Percentiles rank a stretch among this genome's conserved stretches.
Conservation (phyloP, 1,140 invertebrate species). For the Anthonomus grandis region DNA sequence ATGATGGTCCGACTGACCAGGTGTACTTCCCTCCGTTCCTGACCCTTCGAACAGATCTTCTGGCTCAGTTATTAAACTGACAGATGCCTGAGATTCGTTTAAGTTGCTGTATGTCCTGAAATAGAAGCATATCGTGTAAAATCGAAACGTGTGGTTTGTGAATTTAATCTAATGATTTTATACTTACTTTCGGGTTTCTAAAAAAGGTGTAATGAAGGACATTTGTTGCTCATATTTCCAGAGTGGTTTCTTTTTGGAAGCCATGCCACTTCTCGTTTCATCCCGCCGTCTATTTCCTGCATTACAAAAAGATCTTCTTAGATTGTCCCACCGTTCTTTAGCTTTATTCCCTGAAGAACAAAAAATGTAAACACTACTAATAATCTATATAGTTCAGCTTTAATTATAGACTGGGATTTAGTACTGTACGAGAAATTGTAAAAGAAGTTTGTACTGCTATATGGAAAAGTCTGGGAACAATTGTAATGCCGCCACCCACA, state of each 20-base stretch:
- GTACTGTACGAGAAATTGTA: too few species aligned
- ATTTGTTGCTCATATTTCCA: too few species aligned
- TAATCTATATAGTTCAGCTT: conserved; percentile 1
- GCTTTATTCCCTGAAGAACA: conserved; percentile 3
- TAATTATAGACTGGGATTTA: not conserved
- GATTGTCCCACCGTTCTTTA: conserved; percentile 7
- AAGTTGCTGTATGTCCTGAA: not conserved
- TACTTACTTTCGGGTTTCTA: too few species aligned
- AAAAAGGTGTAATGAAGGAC: too few species aligned
- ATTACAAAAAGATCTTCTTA: conserved; percentile 6
- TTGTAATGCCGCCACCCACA: not conserved
- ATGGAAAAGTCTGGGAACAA: not conserved
- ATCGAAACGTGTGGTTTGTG: not conserved
- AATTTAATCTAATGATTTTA: too few species aligned
- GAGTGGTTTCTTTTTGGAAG: too few species aligned
- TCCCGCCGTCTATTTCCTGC: conserved; percentile 6
- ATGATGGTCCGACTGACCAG: not conserved
- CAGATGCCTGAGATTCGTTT: not conserved
- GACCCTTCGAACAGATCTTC: too few species aligned
- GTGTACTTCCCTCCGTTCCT: not conserved
- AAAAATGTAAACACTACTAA: not conserved
- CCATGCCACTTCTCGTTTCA: too few species aligned
- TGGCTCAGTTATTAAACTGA: conserved; percentile 2
- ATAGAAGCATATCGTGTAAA: conserved; percentile 1
- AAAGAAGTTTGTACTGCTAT: too few species aligned